Evolutionary conservation across 2,888 invertebrate genomes (phyloP).

Genomic region (Hyppa rectilinea): DNA sequence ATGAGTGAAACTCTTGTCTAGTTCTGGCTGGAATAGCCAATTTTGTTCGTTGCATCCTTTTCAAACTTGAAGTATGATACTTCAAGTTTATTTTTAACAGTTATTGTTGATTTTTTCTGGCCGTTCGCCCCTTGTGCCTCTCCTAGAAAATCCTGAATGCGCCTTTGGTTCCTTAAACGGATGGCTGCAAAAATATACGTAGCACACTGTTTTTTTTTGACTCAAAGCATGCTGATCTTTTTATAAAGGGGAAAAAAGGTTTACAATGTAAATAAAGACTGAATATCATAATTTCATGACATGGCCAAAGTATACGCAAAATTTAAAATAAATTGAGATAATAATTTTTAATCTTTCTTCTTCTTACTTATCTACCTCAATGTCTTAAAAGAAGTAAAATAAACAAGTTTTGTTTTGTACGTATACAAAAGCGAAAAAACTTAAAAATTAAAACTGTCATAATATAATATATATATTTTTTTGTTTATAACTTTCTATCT

Average conservation of each 20-base stretch:
- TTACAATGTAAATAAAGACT: constrained; percentile 64
- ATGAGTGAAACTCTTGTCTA: too few species aligned
- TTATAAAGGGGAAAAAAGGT: constrained; percentile 42
- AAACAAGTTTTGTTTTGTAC: not conserved
- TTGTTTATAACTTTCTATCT: not conserved
- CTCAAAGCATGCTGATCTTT: constrained; percentile 33
- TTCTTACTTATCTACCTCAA: constrained; percentile 43
- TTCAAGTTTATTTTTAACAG: too few species aligned
- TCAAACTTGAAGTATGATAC: too few species aligned
- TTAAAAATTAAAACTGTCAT: not conserved
- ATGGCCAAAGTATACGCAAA: constrained; percentile 62
- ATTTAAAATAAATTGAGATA: constrained; percentile 39
- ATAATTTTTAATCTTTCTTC: constrained; percentile 23
- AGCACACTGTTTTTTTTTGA: constrained; percentile 29
- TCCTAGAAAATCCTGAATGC: too few species aligned
- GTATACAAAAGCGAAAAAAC: not conserved
- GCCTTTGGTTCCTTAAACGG: too few species aligned
- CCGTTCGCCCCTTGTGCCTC: too few species aligned
- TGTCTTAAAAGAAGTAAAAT: not conserved
- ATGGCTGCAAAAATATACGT: constrained; percentile 9
- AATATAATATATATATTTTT: not conserved
- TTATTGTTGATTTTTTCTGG: too few species aligned
- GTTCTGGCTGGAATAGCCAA: too few species aligned
- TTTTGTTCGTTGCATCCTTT: too few species aligned
- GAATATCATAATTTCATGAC: constrained; percentile 63